Base-by-base conservation (phyloP, 2,888 invertebrate genomes). In the Plagiodera versicolora region DNA sequence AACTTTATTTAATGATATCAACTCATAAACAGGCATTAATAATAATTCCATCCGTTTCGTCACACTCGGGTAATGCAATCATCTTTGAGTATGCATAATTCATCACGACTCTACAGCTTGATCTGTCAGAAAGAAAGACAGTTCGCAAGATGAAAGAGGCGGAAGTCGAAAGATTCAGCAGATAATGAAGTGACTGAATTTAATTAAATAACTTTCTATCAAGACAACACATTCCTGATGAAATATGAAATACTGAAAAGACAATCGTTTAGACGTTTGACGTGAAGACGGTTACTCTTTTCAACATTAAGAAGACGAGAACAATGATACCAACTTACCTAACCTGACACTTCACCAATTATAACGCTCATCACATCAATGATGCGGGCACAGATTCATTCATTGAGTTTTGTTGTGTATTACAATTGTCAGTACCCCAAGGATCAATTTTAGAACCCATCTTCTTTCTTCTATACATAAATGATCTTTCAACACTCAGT, bases 21-120 rank as follows among this genome's bases (percentile, higher is more conserved):
- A 48, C 54, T 56, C 58, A 58, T 60, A 59, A 55, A 55, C 57
- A 54, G 56, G 57, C 50, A 60, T 61, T 61, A 62, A 62, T 65
- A 65, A 58, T 61, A 61, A 65, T 59, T 57, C 53, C 56, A 53
- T 48, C 60, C 53, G 28, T 62, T 58, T 61, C 58, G 48, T 55
- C 61, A 48, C 47, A 18, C 19, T 30, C 16, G 51, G 51, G 52
- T 56, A 56, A 55, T 45, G 60, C 60, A 52, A 60, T 60, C 52
- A 51, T 56, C 60, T 54, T n/a, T 24, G 56, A 56, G 46, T 44
- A 52, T 56, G 48, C 56, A 60, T 55, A 52, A 56, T 55, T 60
- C 35, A 60, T 51, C 53, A 39, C 47, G 39, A 17, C 18, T 50
- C 18, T 28, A 50, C 50, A 55, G 45, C 6, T 24, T 50, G 18